These are phyloP conservation scores for Drepana arcuata DNA, from an alignment of 1,140 invertebrate species.

Conservation along the genomic window DNA sequence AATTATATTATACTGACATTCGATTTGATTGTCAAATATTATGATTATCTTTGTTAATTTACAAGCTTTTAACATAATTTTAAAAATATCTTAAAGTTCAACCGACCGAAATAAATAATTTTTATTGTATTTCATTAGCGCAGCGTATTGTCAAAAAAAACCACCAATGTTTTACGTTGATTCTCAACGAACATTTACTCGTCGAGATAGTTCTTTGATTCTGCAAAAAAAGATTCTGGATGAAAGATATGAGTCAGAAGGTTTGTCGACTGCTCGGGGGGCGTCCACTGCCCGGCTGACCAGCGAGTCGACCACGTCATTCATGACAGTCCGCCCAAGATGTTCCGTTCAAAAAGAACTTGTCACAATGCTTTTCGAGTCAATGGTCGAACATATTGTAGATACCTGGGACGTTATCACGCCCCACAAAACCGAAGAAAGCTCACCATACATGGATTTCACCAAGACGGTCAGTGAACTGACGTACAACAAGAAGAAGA, in stretches of 20 bases:
- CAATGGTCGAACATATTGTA: conserved; percentile 47
- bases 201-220: conserved; percentile 38
- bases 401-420: conserved; percentile 43
- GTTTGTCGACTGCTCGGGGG: conserved; percentile 18
- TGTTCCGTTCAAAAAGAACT: conserved; percentile 45
- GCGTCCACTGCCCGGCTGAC: conserved; percentile 19
- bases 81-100: too few relatives aligned
- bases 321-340: conserved; percentile 17
- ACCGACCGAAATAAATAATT: too few relatives aligned
- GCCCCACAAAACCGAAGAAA: conserved; percentile 22
- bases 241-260: conserved; percentile 16
- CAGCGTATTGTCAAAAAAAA: too few relatives aligned
- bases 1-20: too few relatives aligned
- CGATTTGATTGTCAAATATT: too few relatives aligned
- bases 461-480: conserved; percentile 32
- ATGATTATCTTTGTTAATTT: too few relatives aligned
- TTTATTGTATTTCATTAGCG: too few relatives aligned
- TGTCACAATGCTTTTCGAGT: conserved; percentile 42
- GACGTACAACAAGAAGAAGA: conserved; percentile 34
- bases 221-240: conserved; percentile 5
- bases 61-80: too few relatives aligned
- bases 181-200: conserved; percentile 31
- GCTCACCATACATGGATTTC: conserved; percentile 15
- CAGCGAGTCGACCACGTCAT: conserved; percentile 22
- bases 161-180: conserved; percentile 40